Percentiles rank a stretch among this genome's conserved stretches.
These are phyloP conservation scores for Agrotis clavis DNA, from an alignment of 2,888 invertebrate species.

Conservation along the genomic window DNA sequence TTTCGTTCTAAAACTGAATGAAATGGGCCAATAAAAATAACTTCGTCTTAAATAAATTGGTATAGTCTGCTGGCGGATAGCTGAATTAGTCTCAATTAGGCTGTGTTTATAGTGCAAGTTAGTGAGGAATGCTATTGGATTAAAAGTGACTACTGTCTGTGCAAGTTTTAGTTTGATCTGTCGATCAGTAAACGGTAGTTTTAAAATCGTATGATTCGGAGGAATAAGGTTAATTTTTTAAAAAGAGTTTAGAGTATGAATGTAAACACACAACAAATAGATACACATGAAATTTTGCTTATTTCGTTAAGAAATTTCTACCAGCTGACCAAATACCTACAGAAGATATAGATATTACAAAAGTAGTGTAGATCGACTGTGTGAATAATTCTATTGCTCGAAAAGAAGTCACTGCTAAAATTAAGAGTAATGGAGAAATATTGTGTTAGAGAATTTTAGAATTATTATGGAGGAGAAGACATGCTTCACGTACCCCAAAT, in stretches of 20 bases:
- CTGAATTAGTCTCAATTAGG: constrained; percentile 72
- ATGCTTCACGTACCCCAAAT: too few species aligned
- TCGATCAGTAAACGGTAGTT: background rate
- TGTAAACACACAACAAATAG: too few species aligned
- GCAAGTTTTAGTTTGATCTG: background rate
- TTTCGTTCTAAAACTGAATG: constrained; percentile 70
- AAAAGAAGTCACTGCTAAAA: too few species aligned
- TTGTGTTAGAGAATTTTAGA: too few species aligned
- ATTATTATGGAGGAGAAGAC: too few species aligned
- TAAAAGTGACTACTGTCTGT: constrained; percentile 41
- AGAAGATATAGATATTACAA: too few species aligned
- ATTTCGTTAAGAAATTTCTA: too few species aligned
- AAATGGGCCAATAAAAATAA: constrained; percentile 78
- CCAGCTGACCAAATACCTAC: too few species aligned
- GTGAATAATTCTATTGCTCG: too few species aligned
- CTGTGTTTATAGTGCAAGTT: constrained; percentile 53
- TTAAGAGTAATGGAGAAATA: too few species aligned
- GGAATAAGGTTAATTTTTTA: background rate
- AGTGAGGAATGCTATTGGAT: constrained; percentile 42
- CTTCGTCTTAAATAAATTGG: constrained; percentile 75
- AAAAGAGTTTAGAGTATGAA: background rate
- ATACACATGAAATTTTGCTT: too few species aligned
- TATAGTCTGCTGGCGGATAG: constrained; percentile 67
- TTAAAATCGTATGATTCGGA: background rate
- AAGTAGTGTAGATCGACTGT: too few species aligned